A percentile compares a stretch with the other conserved stretches of the same genome.
Evolutionary conservation across 2,888 invertebrate species (phyloP).

Genomic region (Cyclophora albipunctata): DNA sequence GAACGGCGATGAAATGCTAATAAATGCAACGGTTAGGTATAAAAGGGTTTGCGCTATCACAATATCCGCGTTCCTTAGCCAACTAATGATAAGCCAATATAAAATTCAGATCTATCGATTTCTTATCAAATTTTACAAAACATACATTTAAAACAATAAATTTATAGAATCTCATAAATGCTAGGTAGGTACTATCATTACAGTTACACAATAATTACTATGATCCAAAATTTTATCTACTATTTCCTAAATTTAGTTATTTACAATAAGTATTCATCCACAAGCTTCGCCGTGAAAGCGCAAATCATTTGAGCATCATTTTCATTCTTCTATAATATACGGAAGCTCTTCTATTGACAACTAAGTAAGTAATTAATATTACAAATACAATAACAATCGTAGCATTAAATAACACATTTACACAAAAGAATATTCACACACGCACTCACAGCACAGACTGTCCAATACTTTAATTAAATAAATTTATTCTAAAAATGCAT

Average conservation of each 20-base stretch:
- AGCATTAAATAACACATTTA: conserved; percentile 70
- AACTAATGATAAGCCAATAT: conserved; percentile 62
- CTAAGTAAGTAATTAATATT: conserved; percentile 23
- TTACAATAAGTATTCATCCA: conserved; percentile 48
- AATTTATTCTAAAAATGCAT: conserved; percentile 73
- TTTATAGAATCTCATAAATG: conserved; percentile 66
- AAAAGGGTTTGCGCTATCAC: conserved; percentile 69
- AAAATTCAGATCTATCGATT: conserved; percentile 54
- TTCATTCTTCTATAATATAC: conserved; percentile 39
- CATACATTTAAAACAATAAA: conserved; percentile 53
- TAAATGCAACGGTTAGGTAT: conserved; percentile 68
- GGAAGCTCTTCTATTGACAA: conserved; percentile 50
- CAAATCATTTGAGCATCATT: conserved; percentile 70
- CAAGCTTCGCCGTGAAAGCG: conserved; percentile 67
- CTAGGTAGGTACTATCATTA: conserved; percentile 69
- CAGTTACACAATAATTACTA: conserved; percentile 48
- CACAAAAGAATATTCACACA: conserved; percentile 48
- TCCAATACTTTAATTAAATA: conserved; percentile 65
- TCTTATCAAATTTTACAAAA: conserved; percentile 61
- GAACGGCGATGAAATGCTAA: conserved; percentile 67
- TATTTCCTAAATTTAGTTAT: conserved; percentile 64
- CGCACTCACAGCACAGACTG: conserved; percentile 69
- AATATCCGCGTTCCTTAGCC: conserved; percentile 37
- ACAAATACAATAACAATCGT: conserved; percentile 58
- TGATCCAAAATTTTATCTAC: conserved; percentile 56